Evolutionary conservation across 2,113 vertebrate genomes (phyloP), one percentile per base, ranked within the genome.

Genomic region (Peromyscus leucopus): DNA sequence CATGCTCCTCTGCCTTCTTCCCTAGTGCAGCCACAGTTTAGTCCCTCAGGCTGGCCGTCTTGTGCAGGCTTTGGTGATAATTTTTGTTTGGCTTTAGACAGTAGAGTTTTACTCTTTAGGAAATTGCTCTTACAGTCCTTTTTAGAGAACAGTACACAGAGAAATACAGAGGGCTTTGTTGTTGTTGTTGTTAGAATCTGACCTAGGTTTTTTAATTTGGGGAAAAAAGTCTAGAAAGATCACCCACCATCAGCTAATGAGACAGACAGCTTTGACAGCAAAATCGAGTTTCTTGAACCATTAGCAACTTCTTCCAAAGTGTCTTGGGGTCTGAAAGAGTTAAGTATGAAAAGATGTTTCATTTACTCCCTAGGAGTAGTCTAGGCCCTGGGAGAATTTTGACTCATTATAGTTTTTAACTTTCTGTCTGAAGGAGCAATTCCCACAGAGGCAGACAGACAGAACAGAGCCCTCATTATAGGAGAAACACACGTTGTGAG

Each of bases 401-500:
- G 92, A 94, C 80, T 95, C 88, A 90, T 92, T 97, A 59, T 63
- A 79, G 89, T 92, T 97, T 97, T 95, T 97, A 94, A 92, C 71
- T 95, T 97, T 93, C 86, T 95, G 26, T 90, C 87, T 97, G 69
- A 86, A 94, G 96, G 91, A 95, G 57, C 51, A 89, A 42, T 95
- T 97, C 91, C 33, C 86, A 80, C 13, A 26, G 91, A 97, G n/a
- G 90, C 95, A 92, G 95, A 82, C 46, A 67, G 88, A 93, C 28
- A 69, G 83, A 96, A 91, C 33, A 94, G 90, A 91, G 75, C 15
- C 59, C 90, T 95, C 71, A 46, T 96, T 91, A 82, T 6, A 69
- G 84, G 28, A 48, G 90, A 74, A 87, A 36, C 48, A 39, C 0
- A 42, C 71, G 21, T 39, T 6, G 31, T 16, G 46, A 89, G 67